Evolutionary conservation across 2,113 vertebrate genomes (phyloP).

Genomic region (Cyanoramphus novaezelandiae): DNA sequence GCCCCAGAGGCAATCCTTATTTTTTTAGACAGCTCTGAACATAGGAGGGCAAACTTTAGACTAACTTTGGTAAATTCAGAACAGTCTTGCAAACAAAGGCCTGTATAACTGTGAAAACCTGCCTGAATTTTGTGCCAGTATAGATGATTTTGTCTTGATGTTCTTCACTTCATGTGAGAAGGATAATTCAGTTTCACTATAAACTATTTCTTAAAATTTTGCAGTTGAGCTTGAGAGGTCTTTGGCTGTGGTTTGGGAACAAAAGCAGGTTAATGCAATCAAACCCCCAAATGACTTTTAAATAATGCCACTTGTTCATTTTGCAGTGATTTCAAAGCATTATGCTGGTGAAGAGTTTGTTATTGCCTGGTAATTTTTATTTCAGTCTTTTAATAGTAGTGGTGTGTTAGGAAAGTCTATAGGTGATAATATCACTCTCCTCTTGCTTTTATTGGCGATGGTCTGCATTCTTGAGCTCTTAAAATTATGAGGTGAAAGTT

Average conservation of each 20-base stretch:
- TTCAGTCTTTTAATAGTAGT: slow-evolving; percentile 42
- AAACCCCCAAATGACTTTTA: slow-evolving; percentile 11
- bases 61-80: neutral
- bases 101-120: neutral
- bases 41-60: neutral
- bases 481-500: neutral
- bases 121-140: neutral
- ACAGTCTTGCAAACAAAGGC: neutral
- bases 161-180: neutral
- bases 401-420: slow-evolving; percentile 40
- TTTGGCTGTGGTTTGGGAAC: neutral
- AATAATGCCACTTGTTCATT: slow-evolving; percentile 66
- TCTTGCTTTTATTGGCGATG: slow-evolving; percentile 23
- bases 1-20: neutral
- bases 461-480: neutral
- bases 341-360: slow-evolving; percentile 59
- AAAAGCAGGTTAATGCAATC: neutral
- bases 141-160: neutral
- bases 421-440: slow-evolving; percentile 32
- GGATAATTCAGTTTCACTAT: neutral
- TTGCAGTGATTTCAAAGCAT: slow-evolving; percentile 70
- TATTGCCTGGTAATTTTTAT: slow-evolving; percentile 58
- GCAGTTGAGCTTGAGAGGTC: neutral
- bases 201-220: neutral
- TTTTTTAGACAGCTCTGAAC: neutral